A percentile compares a stretch with the other conserved stretches of the same genome.
Conservation (phyloP, 2,888 invertebrate species). For the Ectemnius continuus region DNA sequence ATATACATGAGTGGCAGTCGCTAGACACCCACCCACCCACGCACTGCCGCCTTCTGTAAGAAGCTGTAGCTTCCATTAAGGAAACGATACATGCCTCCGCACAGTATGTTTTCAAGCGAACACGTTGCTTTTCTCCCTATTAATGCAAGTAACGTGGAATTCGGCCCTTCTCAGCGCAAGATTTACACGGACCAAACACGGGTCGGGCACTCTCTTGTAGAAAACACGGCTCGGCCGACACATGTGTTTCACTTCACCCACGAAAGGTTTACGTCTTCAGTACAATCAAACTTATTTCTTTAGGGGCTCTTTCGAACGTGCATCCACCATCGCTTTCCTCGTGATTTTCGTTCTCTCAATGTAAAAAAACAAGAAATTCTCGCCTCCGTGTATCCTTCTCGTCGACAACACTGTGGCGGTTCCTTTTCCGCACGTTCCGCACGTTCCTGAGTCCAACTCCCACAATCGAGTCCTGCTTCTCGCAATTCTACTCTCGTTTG, state of each 20-base stretch:
- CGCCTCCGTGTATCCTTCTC: constrained; percentile 66
- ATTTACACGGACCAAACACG: constrained; percentile 57
- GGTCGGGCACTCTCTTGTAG: constrained; percentile 56
- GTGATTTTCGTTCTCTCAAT: constrained; percentile 60
- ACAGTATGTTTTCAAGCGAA: constrained; percentile 44
- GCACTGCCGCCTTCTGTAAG: constrained; percentile 71
- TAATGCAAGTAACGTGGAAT: constrained; percentile 25
- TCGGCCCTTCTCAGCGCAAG: constrained; percentile 42
- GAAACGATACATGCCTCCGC: constrained; percentile 58
- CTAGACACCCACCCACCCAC: constrained; percentile 72
- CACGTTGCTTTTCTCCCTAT: constrained; percentile 35
- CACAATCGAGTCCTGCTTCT: constrained; percentile 40
- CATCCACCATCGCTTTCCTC: constrained; percentile 63
- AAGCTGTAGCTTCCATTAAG: constrained; percentile 64
- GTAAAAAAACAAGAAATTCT: constrained; percentile 64
- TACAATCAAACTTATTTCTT: constrained; percentile 55
- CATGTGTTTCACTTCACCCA: constrained; percentile 69
- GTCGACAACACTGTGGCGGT: constrained; percentile 71
- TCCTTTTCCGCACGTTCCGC: constrained; percentile 65
- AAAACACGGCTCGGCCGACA: constrained; percentile 66
- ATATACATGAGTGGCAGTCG: constrained; percentile 57
- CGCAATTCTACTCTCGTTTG: constrained; percentile 21
- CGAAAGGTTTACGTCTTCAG: constrained; percentile 62
- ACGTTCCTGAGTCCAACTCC: constrained; percentile 53
- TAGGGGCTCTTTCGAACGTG: constrained; percentile 56